phyloP scores from a whole-genome alignment of 2,888 invertebrate species.

The Tortrix viridana region DNA sequence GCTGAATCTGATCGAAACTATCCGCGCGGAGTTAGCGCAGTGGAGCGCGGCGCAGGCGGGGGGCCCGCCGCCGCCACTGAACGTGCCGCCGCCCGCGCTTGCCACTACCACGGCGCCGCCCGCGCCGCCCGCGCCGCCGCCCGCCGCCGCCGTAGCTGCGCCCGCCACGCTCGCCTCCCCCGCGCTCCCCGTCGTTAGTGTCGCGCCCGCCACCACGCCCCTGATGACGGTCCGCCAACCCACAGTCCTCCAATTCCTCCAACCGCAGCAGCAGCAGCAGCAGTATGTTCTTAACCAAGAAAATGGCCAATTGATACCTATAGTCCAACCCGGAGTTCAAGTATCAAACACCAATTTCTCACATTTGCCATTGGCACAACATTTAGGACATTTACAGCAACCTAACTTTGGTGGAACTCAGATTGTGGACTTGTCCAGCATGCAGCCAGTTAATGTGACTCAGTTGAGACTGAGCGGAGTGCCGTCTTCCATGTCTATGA shows the following conservation, averaged over 20 bases:
- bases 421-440: conserved; percentile 72
- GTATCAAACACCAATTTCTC: conserved; percentile 76
- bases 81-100: conserved; percentile 71
- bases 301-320: conserved; percentile 78
- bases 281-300: conserved; percentile 76
- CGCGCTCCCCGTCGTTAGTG: conserved; percentile 72
- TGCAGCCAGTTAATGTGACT: conserved; percentile 79
- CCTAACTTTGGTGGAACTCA: conserved; percentile 73
- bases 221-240: conserved; percentile 79
- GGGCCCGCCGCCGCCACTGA: conserved; percentile 72
- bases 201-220: conserved; percentile 67
- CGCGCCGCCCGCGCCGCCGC: conserved; percentile 62
- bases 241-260: conserved; percentile 70
- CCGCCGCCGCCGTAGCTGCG: conserved; percentile 64
- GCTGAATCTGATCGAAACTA: conserved; percentile 91
- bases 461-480: conserved; percentile 74
- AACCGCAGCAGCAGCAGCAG: conserved; percentile 65
- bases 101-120: conserved; percentile 68
- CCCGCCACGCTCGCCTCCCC: conserved; percentile 64
- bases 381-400: conserved; percentile 66
- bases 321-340: conserved; percentile 77
- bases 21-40: conserved; percentile 85
- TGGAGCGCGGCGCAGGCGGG: conserved; percentile 76
- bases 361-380: conserved; percentile 69
- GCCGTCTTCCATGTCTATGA: conserved; percentile 80